These are phyloP conservation scores for Mellilla xanthometata DNA, from an alignment of 2,888 invertebrate species.

Conservation along the genomic window DNA sequence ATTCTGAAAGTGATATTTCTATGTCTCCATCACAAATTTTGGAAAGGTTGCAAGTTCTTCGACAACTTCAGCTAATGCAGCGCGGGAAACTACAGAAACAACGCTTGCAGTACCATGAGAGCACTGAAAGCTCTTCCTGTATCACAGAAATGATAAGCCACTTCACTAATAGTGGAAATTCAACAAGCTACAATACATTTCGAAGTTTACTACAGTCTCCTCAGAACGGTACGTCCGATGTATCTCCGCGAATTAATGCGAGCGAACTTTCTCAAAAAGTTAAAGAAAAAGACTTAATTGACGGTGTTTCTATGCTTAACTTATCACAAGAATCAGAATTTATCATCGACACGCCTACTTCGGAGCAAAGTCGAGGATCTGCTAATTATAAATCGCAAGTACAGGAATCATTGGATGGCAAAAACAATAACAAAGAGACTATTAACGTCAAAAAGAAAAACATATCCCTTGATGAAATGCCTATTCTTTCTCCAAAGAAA, in stretches of 20 bases:
- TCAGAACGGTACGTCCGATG: slow-evolving; percentile 43
- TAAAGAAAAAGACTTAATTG: slow-evolving; percentile 61
- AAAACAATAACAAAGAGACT: slow-evolving; percentile 23
- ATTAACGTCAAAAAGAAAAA: slow-evolving; percentile 55
- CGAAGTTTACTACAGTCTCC: slow-evolving; percentile 63
- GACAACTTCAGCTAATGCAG: slow-evolving; percentile 67
- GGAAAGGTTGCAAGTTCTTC: slow-evolving; percentile 64
- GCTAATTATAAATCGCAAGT: slow-evolving; percentile 28
- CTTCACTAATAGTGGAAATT: slow-evolving; percentile 66
- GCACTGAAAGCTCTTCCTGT: slow-evolving; percentile 57
- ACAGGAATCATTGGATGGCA: slow-evolving; percentile 8
- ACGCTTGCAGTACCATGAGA: slow-evolving; percentile 58
- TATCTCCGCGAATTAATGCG: slow-evolving; percentile 38
- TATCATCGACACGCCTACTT: slow-evolving; percentile 49
- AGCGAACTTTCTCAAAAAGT: slow-evolving; percentile 44
- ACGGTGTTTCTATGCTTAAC: slow-evolving; percentile 71
- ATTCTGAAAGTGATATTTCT: slow-evolving; percentile 65
- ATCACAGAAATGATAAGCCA: slow-evolving; percentile 72
- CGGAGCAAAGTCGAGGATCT: slow-evolving; percentile 50
- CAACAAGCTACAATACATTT: slow-evolving; percentile 72
- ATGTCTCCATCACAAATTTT: slow-evolving; percentile 71
- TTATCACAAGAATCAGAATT: slow-evolving; percentile 70
- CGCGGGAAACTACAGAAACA: slow-evolving; percentile 74
- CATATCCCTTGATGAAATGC: slow-evolving; percentile 68
- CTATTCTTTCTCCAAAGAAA: slow-evolving; percentile 72